These are phyloP conservation scores for Trichomycterus rosablanca DNA, from an alignment of 2,113 vertebrate species.

Conservation along the genomic window DNA sequence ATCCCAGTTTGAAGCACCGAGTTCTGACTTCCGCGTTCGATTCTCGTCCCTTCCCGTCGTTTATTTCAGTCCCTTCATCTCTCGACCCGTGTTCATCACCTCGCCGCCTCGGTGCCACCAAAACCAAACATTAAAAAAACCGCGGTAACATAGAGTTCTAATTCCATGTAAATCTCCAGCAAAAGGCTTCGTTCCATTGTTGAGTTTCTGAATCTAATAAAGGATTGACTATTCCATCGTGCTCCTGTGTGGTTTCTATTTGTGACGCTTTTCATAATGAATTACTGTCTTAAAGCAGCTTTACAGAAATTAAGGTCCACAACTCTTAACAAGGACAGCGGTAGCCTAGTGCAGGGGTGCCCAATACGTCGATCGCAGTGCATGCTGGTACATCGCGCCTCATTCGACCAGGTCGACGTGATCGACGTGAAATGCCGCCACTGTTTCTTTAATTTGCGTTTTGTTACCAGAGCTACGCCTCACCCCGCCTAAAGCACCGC, in stretches of 20 bases:
- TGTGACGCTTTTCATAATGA: too few relatives aligned
- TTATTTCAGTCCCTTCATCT: not conserved
- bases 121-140: conserved; percentile 65
- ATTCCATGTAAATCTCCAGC: conserved; percentile 91
- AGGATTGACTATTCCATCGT: conserved; percentile 55
- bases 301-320: too few relatives aligned
- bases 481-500: too few relatives aligned
- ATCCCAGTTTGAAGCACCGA: conserved; percentile 13
- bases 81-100: conserved; percentile 12
- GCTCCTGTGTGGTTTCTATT: not conserved
- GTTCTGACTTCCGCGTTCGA: not conserved
- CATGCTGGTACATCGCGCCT: too few relatives aligned
- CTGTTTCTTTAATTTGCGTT: too few relatives aligned
- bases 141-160: conserved; percentile 88
- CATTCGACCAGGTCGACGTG: too few relatives aligned
- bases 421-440: too few relatives aligned
- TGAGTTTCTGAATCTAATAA: conserved; percentile 99
- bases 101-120: conserved; percentile 27
- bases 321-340: too few relatives aligned
- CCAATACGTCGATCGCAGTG: too few relatives aligned
- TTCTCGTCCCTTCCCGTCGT: not conserved
- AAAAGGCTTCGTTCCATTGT: conserved; percentile 95
- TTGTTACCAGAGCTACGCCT: too few relatives aligned
- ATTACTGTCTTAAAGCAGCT: too few relatives aligned
- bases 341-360: too few relatives aligned